These are phyloP conservation scores for Tetrapedia diversipes DNA, from an alignment of 2,888 invertebrate species.

Conservation along the genomic window DNA sequence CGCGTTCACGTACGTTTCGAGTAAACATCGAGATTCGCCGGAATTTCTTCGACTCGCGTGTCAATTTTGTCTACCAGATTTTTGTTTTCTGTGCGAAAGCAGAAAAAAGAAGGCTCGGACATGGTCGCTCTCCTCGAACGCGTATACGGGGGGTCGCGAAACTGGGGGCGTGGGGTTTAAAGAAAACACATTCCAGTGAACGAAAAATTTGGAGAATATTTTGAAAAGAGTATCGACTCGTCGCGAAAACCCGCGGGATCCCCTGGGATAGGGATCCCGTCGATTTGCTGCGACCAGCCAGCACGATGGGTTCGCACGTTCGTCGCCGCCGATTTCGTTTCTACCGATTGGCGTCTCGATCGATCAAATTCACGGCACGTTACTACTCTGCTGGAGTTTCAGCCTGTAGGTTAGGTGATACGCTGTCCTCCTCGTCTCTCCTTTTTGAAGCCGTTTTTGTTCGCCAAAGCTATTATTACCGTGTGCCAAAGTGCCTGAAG, in stretches of 20 bases:
- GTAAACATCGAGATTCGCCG: too few relatives aligned
- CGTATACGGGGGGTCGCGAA: constrained; percentile 76
- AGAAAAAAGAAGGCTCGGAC: constrained; percentile 48
- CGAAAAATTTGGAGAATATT: constrained; percentile 79
- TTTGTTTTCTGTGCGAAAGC: neutral
- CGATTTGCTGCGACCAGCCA: constrained; percentile 68
- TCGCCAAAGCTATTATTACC: too few relatives aligned
- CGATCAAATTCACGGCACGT: constrained; percentile 62
- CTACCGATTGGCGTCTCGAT: constrained; percentile 41
- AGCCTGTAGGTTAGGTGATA: neutral
- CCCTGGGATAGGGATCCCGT: constrained; percentile 10
- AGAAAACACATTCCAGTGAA: constrained; percentile 79
- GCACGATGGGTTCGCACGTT: constrained; percentile 72
- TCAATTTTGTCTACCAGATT: neutral
- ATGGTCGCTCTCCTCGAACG: constrained; percentile 77
- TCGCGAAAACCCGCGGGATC: constrained; percentile 62
- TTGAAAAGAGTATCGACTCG: constrained; percentile 79
- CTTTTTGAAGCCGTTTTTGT: neutral
- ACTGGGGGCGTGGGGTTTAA: constrained; percentile 70
- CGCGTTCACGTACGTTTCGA: too few relatives aligned
- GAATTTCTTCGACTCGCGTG: too few relatives aligned
- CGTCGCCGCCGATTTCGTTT: constrained; percentile 57
- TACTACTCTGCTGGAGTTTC: constrained; percentile 64
- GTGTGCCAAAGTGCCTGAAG: constrained; percentile 29
- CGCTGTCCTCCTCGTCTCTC: constrained; percentile 18